Evolutionary conservation across 2,888 invertebrate genomes (phyloP).

Genomic region (Bellardia pandia): DNA sequence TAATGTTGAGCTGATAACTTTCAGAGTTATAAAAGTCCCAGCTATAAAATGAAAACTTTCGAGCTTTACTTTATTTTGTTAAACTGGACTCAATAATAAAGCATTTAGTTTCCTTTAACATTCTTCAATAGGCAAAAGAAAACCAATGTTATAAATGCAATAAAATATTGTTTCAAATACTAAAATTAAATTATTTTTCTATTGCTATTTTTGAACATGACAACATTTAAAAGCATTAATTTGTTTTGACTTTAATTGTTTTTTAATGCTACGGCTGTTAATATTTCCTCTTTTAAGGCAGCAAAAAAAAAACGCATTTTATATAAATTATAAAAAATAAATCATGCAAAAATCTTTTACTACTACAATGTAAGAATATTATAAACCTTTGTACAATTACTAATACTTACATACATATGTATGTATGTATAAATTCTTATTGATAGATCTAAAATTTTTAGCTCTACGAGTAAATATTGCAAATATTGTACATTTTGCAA

Average conservation of each 20-base stretch:
- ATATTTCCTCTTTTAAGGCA: constrained; percentile 27
- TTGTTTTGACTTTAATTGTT: constrained; percentile 24
- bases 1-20: no score
- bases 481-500: constrained; percentile 43
- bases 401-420: background rate
- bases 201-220: no score
- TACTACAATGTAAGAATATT: background rate
- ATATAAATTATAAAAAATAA: constrained; percentile 21
- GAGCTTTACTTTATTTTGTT: no score
- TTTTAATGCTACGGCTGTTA: background rate
- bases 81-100: no score
- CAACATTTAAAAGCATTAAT: background rate
- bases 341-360: background rate
- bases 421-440: background rate
- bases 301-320: constrained; percentile 59
- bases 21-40: no score
- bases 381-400: background rate
- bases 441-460: background rate
- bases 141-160: no score
- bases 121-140: no score
- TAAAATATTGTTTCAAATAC: background rate
- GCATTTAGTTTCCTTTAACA: no score
- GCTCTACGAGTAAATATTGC: constrained; percentile 14
- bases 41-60: no score
- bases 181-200: background rate